Percentiles rank a stretch among this genome's conserved stretches.
These are phyloP conservation scores for Litoditis marina DNA, from an alignment of 2,888 invertebrate species.

Conservation along the genomic window DNA sequence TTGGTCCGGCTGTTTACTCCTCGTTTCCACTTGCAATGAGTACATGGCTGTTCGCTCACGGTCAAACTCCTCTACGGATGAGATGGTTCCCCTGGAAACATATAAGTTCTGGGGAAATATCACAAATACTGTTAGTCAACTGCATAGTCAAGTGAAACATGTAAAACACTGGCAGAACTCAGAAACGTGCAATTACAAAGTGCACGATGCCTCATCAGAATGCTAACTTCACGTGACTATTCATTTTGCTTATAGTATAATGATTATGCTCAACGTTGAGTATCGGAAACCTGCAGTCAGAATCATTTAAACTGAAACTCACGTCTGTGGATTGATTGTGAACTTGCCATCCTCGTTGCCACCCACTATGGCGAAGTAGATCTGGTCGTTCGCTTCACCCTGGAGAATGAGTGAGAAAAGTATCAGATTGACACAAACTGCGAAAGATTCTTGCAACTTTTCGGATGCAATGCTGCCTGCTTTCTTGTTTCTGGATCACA, in stretches of 20 bases:
- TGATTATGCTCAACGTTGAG: background rate
- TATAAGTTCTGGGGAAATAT: background rate
- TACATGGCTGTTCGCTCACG: slow-evolving; percentile 80
- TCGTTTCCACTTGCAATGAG: slow-evolving; percentile 84
- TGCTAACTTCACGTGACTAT: too few relatives aligned
- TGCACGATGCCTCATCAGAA: too few relatives aligned
- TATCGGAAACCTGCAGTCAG: background rate
- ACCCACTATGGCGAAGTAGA: slow-evolving; percentile 51
- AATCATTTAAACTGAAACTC: slow-evolving; percentile 7
- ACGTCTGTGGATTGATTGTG: slow-evolving; percentile 47
- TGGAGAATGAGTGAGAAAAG: too few relatives aligned
- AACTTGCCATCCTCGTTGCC: slow-evolving; percentile 59
- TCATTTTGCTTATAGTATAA: too few relatives aligned
- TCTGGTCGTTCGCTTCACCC: slow-evolving; percentile 28
- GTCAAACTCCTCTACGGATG: slow-evolving; percentile 80
- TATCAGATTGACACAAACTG: too few relatives aligned
- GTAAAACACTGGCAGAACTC: too few relatives aligned
- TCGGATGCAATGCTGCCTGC: too few relatives aligned
- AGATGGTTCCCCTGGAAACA: slow-evolving; percentile 79
- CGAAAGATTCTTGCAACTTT: too few relatives aligned
- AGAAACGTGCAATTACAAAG: too few relatives aligned
- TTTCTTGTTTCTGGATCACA: too few relatives aligned
- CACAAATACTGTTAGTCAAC: too few relatives aligned
- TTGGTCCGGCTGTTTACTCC: slow-evolving; percentile 67
- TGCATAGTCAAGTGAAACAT: too few relatives aligned